These are phyloP conservation scores for Apostichopus californicus DNA, from an alignment of 35 echinoderm and acorn worm species.

Conservation along the genomic window DNA sequence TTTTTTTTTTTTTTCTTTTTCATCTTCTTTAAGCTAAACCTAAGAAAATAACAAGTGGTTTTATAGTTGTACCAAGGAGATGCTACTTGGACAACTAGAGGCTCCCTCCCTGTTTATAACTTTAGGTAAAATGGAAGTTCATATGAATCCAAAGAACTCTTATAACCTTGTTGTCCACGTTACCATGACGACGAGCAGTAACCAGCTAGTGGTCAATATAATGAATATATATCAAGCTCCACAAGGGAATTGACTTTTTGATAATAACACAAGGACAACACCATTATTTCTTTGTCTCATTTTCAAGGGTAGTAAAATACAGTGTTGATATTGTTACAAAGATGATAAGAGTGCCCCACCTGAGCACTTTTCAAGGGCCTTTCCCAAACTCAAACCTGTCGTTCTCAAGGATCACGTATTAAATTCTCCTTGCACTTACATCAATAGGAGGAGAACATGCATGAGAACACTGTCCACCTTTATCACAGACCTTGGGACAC, in stretches of 20 bases:
- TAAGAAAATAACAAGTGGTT: too few relatives aligned
- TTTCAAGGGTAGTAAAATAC: background rate
- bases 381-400: background rate
- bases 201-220: background rate
- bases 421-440: too few relatives aligned
- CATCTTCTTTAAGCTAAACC: too few relatives aligned
- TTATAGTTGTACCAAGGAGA: too few relatives aligned
- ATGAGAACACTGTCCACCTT: too few relatives aligned
- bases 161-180: background rate
- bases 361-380: background rate
- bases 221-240: background rate
- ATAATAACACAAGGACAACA: background rate
- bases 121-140: background rate
- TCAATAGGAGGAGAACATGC: too few relatives aligned
- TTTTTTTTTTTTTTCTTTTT: too few relatives aligned
- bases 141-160: background rate
- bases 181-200: background rate
- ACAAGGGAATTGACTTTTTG: background rate
- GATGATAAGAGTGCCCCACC: background rate
- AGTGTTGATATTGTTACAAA: background rate
- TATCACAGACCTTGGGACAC: too few relatives aligned
- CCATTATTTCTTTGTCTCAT: background rate
- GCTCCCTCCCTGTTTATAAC: too few relatives aligned
- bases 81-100: too few relatives aligned
- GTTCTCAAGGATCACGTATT: background rate